A percentile compares a stretch with the other conserved stretches of the same genome.
Evolutionary conservation across 1,140 invertebrate species (phyloP).

Genomic region (Pseudomyrmex concolor): DNA sequence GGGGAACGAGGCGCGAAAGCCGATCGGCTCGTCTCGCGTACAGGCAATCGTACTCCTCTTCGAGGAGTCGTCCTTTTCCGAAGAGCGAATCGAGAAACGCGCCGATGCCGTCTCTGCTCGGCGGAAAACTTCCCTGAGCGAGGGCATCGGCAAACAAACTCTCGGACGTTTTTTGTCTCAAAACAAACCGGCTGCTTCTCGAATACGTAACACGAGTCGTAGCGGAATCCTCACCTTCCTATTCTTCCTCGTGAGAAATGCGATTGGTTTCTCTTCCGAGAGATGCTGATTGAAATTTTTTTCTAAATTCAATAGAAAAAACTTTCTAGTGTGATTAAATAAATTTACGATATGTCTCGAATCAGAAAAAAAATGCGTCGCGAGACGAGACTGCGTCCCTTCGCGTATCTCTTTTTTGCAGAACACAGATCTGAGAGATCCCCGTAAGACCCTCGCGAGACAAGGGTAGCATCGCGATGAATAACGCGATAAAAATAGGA

Average conservation of each 20-base stretch:
- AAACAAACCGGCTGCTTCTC: conserved; percentile 44
- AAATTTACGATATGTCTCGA: conserved; percentile 11
- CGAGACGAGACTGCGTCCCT: background rate
- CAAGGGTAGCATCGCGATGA: conserved; percentile 51
- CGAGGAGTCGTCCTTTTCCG: background rate
- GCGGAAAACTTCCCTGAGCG: conserved; percentile 54
- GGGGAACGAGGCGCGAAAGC: conserved; percentile 51
- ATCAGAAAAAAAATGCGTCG: background rate
- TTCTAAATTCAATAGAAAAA: background rate
- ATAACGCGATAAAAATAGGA: conserved; percentile 67
- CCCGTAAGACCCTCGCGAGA: background rate
- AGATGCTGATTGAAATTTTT: no score
- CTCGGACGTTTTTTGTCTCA: conserved; percentile 46
- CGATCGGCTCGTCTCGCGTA: conserved; percentile 60
- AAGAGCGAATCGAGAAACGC: conserved; percentile 57
- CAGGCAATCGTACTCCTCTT: conserved; percentile 53
- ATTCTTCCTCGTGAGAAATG: conserved; percentile 3
- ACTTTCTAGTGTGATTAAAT: background rate
- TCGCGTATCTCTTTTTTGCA: conserved; percentile 43
- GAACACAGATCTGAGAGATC: conserved; percentile 56
- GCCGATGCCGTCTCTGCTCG: conserved; percentile 5
- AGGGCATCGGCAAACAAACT: conserved; percentile 67
- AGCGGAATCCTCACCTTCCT: background rate
- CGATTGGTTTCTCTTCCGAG: background rate
- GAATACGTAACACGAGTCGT: conserved; percentile 43